Conservation (phyloP, 2,888 invertebrate genomes). For the Ceramica pisi region DNA sequence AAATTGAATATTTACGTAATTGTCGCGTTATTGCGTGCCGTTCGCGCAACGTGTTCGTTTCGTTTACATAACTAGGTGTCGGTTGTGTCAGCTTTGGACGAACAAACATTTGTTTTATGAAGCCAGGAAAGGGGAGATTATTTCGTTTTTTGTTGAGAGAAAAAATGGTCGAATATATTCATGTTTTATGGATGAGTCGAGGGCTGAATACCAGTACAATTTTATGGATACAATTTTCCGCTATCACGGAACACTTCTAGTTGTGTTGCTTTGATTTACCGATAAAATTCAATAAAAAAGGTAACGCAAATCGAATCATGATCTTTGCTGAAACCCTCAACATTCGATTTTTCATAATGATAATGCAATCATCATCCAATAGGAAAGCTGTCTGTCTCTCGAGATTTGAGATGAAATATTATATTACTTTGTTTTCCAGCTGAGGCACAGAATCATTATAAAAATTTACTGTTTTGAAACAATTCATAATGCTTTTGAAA, state of each 20-base stretch:
- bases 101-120: constrained; percentile 39
- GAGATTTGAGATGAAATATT: not conserved
- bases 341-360: not conserved
- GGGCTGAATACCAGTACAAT: not conserved
- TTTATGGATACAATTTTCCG: not conserved
- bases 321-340: not conserved
- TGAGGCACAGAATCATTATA: not conserved
- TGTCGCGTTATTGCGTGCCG: constrained; percentile 52
- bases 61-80: constrained; percentile 40
- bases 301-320: not conserved
- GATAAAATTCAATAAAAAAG: not conserved
- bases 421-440: not conserved
- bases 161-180: not conserved
- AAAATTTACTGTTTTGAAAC: not conserved
- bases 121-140: constrained; percentile 20
- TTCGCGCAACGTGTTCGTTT: constrained; percentile 13
- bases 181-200: not conserved
- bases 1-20: constrained; percentile 57
- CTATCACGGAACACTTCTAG: not conserved
- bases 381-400: not conserved
- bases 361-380: not conserved
- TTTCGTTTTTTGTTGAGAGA: constrained; percentile 5
- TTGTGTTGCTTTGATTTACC: too few relatives aligned
- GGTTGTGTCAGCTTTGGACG: constrained; percentile 44
- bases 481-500: not conserved